Evolutionary conservation across 2,113 vertebrate genomes (phyloP).

Genomic region (Nothoprocta pentlandii): DNA sequence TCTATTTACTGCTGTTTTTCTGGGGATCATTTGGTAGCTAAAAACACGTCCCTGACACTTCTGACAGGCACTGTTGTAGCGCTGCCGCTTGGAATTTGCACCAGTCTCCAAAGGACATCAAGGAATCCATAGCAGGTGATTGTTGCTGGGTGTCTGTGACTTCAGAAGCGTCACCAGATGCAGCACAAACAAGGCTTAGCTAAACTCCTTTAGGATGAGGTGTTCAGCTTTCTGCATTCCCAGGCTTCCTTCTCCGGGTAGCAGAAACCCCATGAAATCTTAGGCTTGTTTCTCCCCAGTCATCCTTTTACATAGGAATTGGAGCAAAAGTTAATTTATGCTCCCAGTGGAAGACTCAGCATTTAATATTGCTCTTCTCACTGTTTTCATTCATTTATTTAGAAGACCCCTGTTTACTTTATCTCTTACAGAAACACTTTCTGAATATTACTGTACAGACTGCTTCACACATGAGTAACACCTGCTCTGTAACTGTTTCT

Average conservation of each 20-base stretch:
- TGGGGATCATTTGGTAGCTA: background rate
- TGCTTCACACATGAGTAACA: fast-evolving
- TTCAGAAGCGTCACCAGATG: background rate
- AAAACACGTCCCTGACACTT: fast-evolving
- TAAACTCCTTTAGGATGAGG: fast-evolving
- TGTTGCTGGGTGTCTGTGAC: background rate
- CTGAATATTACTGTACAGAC: background rate
- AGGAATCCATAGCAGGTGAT: fast-evolving
- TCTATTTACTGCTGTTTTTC: background rate
- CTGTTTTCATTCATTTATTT: background rate
- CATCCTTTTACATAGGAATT: background rate
- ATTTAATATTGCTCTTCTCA: background rate
- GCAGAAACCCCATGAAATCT: fast-evolving
- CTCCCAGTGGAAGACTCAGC: background rate
- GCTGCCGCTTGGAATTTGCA: background rate
- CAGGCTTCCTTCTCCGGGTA: background rate
- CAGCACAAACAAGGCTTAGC: fast-evolving
- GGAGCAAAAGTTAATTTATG: background rate
- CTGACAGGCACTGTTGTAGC: background rate
- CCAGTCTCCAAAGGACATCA: background rate
- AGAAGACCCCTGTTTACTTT: fast-evolving
- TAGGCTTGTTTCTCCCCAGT: background rate
- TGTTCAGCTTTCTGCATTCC: fast-evolving
- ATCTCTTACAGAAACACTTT: background rate
- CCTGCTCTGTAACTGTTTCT: background rate